Conservation (phyloP, 2,797 vertebrate species). For the Ispidina picta region DNA sequence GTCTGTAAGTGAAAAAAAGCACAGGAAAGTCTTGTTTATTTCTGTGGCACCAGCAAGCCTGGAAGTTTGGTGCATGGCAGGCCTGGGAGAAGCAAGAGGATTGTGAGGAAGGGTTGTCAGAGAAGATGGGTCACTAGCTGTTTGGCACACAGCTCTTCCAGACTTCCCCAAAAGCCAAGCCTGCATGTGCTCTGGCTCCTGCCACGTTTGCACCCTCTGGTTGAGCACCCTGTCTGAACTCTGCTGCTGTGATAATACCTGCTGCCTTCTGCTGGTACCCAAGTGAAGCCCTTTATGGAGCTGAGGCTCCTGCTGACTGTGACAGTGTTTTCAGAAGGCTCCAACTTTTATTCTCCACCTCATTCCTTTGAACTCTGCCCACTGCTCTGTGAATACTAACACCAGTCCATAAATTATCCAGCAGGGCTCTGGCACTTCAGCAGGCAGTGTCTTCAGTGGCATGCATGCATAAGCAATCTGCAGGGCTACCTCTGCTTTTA, state of each 20-base stretch:
- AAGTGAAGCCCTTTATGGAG: neutral
- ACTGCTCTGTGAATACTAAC: constrained; percentile 64
- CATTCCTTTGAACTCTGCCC: constrained; percentile 73
- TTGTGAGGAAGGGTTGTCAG: neutral
- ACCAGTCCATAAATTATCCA: constrained; percentile 77
- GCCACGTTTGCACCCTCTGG: rapidly evolving
- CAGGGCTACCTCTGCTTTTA: constrained; percentile 72
- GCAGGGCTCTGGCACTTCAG: constrained; percentile 63
- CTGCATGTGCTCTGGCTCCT: neutral
- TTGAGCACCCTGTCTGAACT: neutral
- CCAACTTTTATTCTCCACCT: constrained; percentile 62
- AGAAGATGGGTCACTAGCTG: neutral
- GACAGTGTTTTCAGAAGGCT: constrained; percentile 46
- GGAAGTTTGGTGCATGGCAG: neutral
- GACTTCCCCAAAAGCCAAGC: neutral
- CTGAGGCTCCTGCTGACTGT: neutral
- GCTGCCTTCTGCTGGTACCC: neutral
- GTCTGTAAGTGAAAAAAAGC: neutral
- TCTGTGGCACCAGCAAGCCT: neutral
- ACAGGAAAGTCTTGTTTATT: neutral
- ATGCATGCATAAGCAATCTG: constrained; percentile 70
- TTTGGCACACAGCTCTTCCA: neutral
- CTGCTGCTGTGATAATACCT: neutral
- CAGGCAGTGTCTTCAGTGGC: constrained; percentile 63
- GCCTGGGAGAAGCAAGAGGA: neutral